Conservation (phyloP, 2,113 vertebrate species). For the Labeo catla region DNA sequence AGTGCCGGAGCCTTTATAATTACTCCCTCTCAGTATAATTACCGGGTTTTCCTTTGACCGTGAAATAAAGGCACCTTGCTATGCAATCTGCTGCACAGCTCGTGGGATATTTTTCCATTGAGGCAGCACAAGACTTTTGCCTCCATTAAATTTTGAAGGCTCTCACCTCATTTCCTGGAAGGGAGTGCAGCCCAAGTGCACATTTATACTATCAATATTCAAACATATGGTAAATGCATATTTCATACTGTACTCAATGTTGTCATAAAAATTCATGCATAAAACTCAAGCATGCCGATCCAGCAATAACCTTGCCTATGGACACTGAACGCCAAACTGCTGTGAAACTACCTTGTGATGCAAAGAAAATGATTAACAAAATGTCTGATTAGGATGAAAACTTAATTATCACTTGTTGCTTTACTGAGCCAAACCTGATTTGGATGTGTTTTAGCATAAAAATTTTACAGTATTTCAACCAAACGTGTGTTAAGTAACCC, state of each 20-base stretch:
- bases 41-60: slow-evolving; percentile 41
- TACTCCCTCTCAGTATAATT: slow-evolving; percentile 41
- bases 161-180: not conserved
- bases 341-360: too few relatives aligned
- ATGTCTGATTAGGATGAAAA: not conserved
- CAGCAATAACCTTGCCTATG: not conserved
- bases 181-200: not conserved
- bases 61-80: slow-evolving; percentile 32
- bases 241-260: not conserved
- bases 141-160: slow-evolving; percentile 22
- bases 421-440: not conserved
- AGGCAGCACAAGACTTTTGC: not conserved
- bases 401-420: not conserved
- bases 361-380: not conserved
- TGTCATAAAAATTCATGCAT: not conserved
- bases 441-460: not conserved
- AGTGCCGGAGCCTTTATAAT: slow-evolving; percentile 35
- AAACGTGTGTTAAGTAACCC: not conserved
- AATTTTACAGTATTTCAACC: not conserved
- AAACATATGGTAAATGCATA: slow-evolving; percentile 14
- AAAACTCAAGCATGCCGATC: not conserved
- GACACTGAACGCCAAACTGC: not conserved
- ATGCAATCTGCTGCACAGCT: slow-evolving; percentile 18
- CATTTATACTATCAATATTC: slow-evolving; percentile 16
- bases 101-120: not conserved